Conservation (phyloP, 2,113 vertebrate genomes). For the Baryphthengus martii region DNA sequence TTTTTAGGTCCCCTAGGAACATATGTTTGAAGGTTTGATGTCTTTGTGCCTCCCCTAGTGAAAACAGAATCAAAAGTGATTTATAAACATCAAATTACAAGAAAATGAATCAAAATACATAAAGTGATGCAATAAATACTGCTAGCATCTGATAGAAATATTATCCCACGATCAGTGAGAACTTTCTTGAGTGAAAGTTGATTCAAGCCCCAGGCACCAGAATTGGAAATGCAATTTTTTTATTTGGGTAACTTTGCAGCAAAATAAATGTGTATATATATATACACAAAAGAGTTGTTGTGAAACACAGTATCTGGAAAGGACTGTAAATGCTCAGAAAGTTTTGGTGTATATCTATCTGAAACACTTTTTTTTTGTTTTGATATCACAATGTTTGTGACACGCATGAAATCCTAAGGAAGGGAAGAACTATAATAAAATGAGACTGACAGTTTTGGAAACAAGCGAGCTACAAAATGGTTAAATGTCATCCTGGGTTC, state of each 20-base stretch:
- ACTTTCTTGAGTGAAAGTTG: neutral
- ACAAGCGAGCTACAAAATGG: neutral
- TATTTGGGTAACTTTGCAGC: neutral
- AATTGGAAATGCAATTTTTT: slow-evolving; percentile 3
- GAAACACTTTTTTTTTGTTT: neutral
- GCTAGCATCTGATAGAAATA: neutral
- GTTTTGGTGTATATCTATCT: neutral
- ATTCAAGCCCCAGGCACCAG: slow-evolving; percentile 9
- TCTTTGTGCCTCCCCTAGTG: neutral
- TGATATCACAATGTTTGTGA: neutral
- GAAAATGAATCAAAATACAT: neutral
- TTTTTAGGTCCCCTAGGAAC: neutral
- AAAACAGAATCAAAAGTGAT: neutral
- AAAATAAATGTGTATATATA: no score
- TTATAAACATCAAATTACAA: neutral
- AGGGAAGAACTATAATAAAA: neutral
- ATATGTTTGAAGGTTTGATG: neutral
- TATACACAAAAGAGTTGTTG: neutral
- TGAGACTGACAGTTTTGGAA: neutral
- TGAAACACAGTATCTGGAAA: neutral
- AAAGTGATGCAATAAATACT: neutral
- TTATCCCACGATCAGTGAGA: neutral
- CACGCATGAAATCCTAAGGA: neutral
- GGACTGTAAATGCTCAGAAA: neutral
- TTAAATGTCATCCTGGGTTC: neutral